A percentile compares a stretch with the other conserved stretches of the same genome.
Conservation (phyloP, 2,888 invertebrate species). For the Lithosia quadra region DNA sequence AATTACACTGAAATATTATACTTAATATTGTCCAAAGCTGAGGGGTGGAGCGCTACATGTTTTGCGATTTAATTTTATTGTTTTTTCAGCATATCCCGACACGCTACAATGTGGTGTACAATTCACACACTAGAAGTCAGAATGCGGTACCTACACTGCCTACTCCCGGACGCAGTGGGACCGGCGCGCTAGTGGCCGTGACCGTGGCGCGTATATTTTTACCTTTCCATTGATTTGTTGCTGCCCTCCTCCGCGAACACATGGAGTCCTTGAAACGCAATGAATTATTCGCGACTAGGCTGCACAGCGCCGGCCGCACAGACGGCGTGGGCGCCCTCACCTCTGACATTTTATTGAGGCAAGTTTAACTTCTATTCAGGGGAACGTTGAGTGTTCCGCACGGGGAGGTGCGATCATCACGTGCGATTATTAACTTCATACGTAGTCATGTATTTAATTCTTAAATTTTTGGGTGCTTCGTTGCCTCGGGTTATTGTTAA, state of each 20-base stretch:
- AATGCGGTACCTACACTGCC: not conserved
- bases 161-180: too few relatives aligned
- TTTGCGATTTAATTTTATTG: too few relatives aligned
- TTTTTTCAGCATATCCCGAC: too few relatives aligned
- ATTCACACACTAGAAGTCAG: not conserved
- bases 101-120: not conserved
- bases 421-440: too few relatives aligned
- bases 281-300: constrained; percentile 45
- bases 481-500: too few relatives aligned
- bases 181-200: constrained; percentile 6
- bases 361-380: not conserved
- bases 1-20: too few relatives aligned
- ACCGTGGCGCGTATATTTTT: constrained; percentile 31
- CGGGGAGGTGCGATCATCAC: too few relatives aligned
- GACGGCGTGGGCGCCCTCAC: not conserved
- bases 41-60: too few relatives aligned
- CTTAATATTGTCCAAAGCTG: too few relatives aligned
- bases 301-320: not conserved
- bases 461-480: not conserved
- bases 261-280: constrained; percentile 40
- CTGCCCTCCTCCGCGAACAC: constrained; percentile 10
- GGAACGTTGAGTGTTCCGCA: not conserved
- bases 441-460: too few relatives aligned
- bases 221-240: constrained; percentile 41
- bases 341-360: constrained; percentile 2